A percentile compares a stretch with the other conserved stretches of the same genome.
These are phyloP conservation scores for Hycleus phaleratus DNA, from an alignment of 1,140 invertebrate species.

Conservation along the genomic window DNA sequence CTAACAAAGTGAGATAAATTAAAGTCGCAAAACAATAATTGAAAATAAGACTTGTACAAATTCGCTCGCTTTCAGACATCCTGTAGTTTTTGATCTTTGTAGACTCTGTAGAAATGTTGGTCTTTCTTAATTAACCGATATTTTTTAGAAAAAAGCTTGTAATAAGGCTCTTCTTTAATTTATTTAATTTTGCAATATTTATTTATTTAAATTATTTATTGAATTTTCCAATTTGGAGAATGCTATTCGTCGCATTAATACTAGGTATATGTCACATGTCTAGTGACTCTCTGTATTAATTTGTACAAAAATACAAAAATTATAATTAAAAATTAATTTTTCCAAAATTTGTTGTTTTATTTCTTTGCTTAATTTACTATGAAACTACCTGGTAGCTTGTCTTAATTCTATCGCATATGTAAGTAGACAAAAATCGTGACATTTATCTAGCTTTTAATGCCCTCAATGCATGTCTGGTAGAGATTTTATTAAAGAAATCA, in stretches of 20 bases:
- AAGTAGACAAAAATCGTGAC: conserved; percentile 22
- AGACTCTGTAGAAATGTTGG: conserved; percentile 9
- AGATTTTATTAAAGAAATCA: background rate
- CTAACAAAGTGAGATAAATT: conserved; percentile 24
- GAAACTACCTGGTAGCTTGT: conserved; percentile 1
- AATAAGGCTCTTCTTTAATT: conserved; percentile 1
- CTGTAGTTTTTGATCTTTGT: background rate
- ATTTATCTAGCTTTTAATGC: conserved; percentile 32
- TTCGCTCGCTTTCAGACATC: background rate
- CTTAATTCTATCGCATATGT: conserved; percentile 4
- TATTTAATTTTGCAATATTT: conserved; percentile 21
- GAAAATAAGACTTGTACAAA: conserved; percentile 6
- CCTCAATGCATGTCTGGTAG: conserved; percentile 5
- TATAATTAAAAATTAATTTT: background rate
- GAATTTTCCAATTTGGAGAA: conserved; percentile 13
- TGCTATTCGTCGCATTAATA: conserved; percentile 31
- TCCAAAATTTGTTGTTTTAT: conserved; percentile 16
- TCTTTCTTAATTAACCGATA: conserved; percentile 3
- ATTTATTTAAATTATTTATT: conserved; percentile 25
- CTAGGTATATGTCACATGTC: conserved; percentile 41
- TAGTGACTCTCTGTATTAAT: conserved; percentile 23
- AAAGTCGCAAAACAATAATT: conserved; percentile 16
- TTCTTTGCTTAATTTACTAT: conserved; percentile 2
- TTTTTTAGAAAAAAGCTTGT: background rate
- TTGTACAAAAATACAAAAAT: conserved; percentile 3